Base-by-base conservation (phyloP, 1,140 invertebrate genomes). In the Anoplophora glabripennis region DNA sequence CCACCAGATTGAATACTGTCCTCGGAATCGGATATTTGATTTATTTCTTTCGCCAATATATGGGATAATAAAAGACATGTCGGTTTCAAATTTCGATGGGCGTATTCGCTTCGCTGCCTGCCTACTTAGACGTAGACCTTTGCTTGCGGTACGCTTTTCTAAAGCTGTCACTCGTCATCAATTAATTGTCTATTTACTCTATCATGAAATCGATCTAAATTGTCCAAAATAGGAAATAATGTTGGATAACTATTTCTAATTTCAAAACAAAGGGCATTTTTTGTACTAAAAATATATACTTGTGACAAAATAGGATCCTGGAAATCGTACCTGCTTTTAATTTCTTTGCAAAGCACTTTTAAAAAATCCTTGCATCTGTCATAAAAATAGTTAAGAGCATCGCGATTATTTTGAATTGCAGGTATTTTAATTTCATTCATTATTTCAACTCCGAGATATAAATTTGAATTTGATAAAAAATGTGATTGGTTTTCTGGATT, bases 161-260 rank as follows among this genome's bases (percentile, higher is more conserved):
- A n/a, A n/a, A n/a, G n/a, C n/a, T n/a, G n/a, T n/a, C 45, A 47
- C 12, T 47, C 17, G 12, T 47, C 45, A 47, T 47, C 45, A 11
- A 47, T 47, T 21, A 9, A 21, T 47, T 47, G 45, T 21, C 7
- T 9, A 7, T 47, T 8, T 17, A 21, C 45, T 8, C 12, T 8
- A 17, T 14, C 8, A 21, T 9, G 17, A 47, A 47, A 9, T 8
- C 45, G 7, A 9, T 15, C 17, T 21, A 47, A 12, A 47, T 5
- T 7, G 12, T 9, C 33, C 45, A 47, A 21, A 11, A 47, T 10
- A 18, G 45, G 45, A 14, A 9, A 18, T 18, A 47, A 47, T 21
- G 12, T 47, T 15, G 45, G 45, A 18, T 17, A 14, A 9, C 10
- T 12, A 47, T 47, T 21, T 47, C 45, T 47, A 9, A 18, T 12